phyloP scores from a whole-genome alignment of 2,797 vertebrate species.

The Diplodus sargus region DNA sequence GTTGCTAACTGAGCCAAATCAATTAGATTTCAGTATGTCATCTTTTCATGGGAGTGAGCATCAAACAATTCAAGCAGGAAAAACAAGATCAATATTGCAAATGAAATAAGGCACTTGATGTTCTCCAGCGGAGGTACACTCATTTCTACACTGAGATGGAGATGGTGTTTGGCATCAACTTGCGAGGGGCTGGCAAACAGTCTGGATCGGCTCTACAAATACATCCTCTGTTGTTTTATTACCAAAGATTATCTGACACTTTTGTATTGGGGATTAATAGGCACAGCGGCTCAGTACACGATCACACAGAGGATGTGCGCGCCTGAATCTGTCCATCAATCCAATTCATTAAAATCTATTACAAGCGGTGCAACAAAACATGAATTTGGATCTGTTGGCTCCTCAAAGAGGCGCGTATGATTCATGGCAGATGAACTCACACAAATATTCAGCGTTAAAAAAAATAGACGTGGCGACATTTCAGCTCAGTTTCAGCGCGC shows the following conservation, averaged over 20 bases:
- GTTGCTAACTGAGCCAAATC: slow-evolving; percentile 58
- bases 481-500: background rate
- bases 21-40: slow-evolving; percentile 66
- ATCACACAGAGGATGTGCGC: slow-evolving; percentile 22
- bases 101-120: slow-evolving; percentile 76
- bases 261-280: slow-evolving; percentile 59
- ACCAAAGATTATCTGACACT: slow-evolving; percentile 63
- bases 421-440: background rate
- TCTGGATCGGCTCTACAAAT: slow-evolving; percentile 57
- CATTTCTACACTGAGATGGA: slow-evolving; percentile 44
- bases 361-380: slow-evolving; percentile 4
- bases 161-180: slow-evolving; percentile 47
- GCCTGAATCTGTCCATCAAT: slow-evolving; percentile 34
- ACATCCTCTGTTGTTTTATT: slow-evolving; percentile 60
- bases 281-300: slow-evolving; percentile 16
- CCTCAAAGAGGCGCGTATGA: slow-evolving; percentile 1
- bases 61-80: slow-evolving; percentile 70
- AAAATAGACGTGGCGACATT: background rate
- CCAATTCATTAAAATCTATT: slow-evolving; percentile 26
- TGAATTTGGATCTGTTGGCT: background rate
- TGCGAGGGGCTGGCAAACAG: slow-evolving; percentile 33
- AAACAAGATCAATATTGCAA: slow-evolving; percentile 77
- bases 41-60: slow-evolving; percentile 65
- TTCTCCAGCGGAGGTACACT: slow-evolving; percentile 59
- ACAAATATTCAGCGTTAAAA: background rate